Conservation (phyloP, 2,113 vertebrate genomes). For the Chaetura pelagica region DNA sequence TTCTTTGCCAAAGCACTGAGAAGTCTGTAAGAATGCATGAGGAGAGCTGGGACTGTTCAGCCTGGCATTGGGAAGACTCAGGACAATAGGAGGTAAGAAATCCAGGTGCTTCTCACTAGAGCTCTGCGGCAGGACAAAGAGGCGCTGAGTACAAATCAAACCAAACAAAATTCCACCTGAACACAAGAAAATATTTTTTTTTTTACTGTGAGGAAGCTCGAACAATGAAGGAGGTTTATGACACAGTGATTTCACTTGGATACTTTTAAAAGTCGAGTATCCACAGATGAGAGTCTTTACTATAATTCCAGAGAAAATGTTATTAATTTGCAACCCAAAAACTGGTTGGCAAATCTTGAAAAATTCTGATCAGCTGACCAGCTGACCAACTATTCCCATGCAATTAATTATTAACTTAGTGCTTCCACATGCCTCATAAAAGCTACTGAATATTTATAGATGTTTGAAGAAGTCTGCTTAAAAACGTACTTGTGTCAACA, state of each 20-base stretch:
- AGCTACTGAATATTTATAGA: not conserved
- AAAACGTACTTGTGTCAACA: not conserved
- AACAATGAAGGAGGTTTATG: not conserved
- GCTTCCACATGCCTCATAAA: not conserved
- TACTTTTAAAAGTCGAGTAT: not conserved
- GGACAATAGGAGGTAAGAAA: not conserved
- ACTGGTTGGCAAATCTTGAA: not conserved
- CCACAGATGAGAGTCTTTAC: not conserved
- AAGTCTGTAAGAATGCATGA: accelerated
- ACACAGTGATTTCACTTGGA: not conserved
- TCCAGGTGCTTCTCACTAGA: not conserved
- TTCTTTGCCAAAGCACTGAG: not conserved
- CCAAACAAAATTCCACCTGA: not conserved
- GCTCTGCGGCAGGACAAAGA: no score
- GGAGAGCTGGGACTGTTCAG: not conserved
- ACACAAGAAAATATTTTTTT: not conserved
- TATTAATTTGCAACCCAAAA: not conserved
- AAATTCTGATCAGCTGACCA: not conserved
- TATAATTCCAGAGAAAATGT: not conserved
- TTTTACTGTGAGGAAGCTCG: not conserved
- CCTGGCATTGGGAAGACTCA: not conserved
- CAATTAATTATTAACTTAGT: not conserved
- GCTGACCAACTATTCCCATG: not conserved
- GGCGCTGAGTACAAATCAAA: not conserved
- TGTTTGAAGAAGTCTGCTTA: not conserved